Evolutionary conservation across 2,888 invertebrate species (phyloP).

Genomic region (Gymnoscelis rufifasciata): DNA sequence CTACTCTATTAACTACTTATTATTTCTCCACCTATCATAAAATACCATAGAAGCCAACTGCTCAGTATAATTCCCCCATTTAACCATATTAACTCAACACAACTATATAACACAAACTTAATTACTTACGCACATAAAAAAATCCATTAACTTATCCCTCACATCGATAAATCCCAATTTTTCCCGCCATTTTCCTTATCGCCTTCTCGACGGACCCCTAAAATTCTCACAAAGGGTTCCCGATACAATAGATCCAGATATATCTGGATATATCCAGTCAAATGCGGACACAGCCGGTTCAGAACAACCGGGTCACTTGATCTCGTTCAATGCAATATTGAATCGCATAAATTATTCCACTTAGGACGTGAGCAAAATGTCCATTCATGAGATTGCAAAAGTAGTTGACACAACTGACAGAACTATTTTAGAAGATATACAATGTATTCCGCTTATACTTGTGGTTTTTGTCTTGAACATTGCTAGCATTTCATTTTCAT

Average conservation of each 20-base stretch:
- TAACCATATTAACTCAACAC: not conserved
- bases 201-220: constrained; percentile 30
- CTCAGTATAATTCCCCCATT: too few species aligned
- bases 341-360: not conserved
- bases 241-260: constrained; percentile 36
- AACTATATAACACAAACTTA: constrained; percentile 8
- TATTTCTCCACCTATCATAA: too few species aligned
- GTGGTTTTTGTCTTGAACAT: too few species aligned
- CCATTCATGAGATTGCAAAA: not conserved
- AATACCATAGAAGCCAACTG: too few species aligned
- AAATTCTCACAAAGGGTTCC: constrained; percentile 44
- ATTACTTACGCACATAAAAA: constrained; percentile 23
- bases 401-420: too few species aligned
- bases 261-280: constrained; percentile 12
- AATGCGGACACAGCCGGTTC: constrained; percentile 4
- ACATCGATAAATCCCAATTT: constrained; percentile 31
- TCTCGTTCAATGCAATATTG: not conserved
- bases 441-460: too few species aligned
- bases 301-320: not conserved
- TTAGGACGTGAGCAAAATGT: not conserved
- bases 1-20: too few species aligned
- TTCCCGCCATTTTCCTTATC: constrained; percentile 31
- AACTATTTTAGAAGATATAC: too few species aligned
- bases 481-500: too few species aligned
- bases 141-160: constrained; percentile 27